Conservation (phyloP, 2,113 vertebrate species). For the Sturnira hondurensis region DNA sequence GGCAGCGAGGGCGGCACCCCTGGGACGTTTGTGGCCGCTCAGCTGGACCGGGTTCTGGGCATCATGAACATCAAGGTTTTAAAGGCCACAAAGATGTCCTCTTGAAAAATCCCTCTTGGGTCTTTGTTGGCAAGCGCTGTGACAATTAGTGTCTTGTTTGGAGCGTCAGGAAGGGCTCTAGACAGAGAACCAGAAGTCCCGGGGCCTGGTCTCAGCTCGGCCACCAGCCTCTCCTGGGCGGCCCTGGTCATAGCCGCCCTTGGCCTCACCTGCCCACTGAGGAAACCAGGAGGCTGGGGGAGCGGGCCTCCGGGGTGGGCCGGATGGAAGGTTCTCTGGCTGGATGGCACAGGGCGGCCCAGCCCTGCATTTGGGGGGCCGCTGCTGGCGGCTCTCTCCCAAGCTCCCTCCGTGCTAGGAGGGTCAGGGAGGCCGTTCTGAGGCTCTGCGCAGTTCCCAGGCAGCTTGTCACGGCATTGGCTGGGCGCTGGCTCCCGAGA, state of each 20-base stretch:
- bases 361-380: background rate
- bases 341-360: fast-evolving
- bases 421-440: background rate
- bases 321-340: background rate
- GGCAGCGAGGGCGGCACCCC: too few species aligned
- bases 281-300: background rate
- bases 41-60: fast-evolving
- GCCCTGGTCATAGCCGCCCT: fast-evolving
- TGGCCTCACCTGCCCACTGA: background rate
- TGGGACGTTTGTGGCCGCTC: fast-evolving
- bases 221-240: background rate
- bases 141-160: fast-evolving
- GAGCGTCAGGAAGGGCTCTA: background rate
- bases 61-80: fast-evolving
- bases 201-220: background rate
- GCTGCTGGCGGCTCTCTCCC: fast-evolving
- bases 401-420: background rate
- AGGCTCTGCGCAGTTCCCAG: fast-evolving
- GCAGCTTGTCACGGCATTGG: fast-evolving
- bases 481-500: fast-evolving
- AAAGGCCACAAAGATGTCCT: background rate
- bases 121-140: fast-evolving
- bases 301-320: background rate
- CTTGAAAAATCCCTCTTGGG: fast-evolving
- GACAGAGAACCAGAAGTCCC: background rate